phyloP scores from a whole-genome alignment of 2,888 invertebrate genomes.

The Drosophila mimetica region DNA sequence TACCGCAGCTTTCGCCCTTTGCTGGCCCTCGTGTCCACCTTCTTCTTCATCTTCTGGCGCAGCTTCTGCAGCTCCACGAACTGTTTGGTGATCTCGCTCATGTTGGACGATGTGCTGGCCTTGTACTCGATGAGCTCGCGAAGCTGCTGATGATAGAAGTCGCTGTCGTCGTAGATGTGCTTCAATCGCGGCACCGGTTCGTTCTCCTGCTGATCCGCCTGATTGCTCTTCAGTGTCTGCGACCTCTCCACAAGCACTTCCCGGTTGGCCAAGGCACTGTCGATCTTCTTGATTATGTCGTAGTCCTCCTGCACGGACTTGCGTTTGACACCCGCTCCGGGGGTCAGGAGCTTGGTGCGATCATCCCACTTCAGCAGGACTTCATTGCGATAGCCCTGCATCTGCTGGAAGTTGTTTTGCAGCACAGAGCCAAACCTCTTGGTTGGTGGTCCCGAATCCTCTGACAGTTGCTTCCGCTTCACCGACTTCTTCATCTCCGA shows the following conservation, averaged over 20 bases:
- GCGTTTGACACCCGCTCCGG: conserved; percentile 87
- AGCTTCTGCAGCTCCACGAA: conserved; percentile 96
- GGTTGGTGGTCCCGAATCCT: conserved; percentile 26
- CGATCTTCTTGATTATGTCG: conserved; percentile 89
- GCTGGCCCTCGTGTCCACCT: conserved; percentile 96
- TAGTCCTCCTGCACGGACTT: conserved; percentile 85
- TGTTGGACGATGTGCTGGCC: conserved; percentile 92
- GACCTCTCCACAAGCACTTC: conserved; percentile 91
- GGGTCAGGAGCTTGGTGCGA: conserved; percentile 91
- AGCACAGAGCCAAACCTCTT: conserved; percentile 85
- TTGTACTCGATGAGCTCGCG: conserved; percentile 96
- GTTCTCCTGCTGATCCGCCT: conserved; percentile 82
- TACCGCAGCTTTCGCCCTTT: conserved; percentile 95
- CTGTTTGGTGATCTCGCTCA: conserved; percentile 93
- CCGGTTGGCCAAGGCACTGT: conserved; percentile 92
- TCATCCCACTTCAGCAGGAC: conserved; percentile 98
- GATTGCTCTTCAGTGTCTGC: conserved; percentile 90
- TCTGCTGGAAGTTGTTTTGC: conserved; percentile 86
- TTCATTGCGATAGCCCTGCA: conserved; percentile 89
- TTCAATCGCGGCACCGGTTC: conserved; percentile 35
- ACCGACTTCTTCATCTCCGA: conserved; percentile 88
- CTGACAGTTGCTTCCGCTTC: conserved; percentile 54
- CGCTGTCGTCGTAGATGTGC: conserved; percentile 98
- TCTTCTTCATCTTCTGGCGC: conserved; percentile 95
- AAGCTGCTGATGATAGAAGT: conserved; percentile 97